Evolutionary conservation across 2,113 vertebrate genomes (phyloP).

Genomic region (Hydropotes inermis): DNA sequence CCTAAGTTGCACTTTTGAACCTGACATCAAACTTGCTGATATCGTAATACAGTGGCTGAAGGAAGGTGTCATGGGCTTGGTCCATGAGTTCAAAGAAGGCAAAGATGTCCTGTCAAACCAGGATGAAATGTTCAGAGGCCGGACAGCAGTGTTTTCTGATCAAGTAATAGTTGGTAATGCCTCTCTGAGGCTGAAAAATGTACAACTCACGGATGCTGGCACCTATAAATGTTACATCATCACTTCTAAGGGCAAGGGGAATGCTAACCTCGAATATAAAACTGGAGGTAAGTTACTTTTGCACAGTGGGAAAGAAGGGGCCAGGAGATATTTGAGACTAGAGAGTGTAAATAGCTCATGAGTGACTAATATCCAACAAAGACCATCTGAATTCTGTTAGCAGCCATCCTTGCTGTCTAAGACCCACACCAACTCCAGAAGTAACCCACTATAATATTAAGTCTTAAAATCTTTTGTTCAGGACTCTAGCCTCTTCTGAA

Average conservation of each 20-base stretch:
- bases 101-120: constrained; percentile 75
- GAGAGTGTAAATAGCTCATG: background rate
- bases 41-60: constrained; percentile 80
- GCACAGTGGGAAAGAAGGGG: fast-evolving
- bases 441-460: background rate
- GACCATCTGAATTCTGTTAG: background rate
- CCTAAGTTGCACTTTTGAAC: constrained; percentile 79
- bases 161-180: constrained; percentile 77
- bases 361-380: background rate
- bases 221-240: constrained; percentile 76
- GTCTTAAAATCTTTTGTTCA: background rate
- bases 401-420: background rate
- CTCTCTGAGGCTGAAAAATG: constrained; percentile 76
- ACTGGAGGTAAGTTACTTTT: constrained; percentile 79
- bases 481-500: background rate
- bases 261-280: constrained; percentile 71
- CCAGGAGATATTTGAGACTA: background rate
- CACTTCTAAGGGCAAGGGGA: constrained; percentile 77
- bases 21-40: constrained; percentile 55
- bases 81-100: constrained; percentile 76
- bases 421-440: background rate
- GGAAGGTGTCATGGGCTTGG: constrained; percentile 64
- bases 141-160: constrained; percentile 64
- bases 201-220: constrained; percentile 75
- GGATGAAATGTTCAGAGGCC: constrained; percentile 57